Evolutionary conservation across 2,888 invertebrate species (phyloP), one percentile per base, ranked within the genome.

Genomic region (Cetonia aurata): DNA sequence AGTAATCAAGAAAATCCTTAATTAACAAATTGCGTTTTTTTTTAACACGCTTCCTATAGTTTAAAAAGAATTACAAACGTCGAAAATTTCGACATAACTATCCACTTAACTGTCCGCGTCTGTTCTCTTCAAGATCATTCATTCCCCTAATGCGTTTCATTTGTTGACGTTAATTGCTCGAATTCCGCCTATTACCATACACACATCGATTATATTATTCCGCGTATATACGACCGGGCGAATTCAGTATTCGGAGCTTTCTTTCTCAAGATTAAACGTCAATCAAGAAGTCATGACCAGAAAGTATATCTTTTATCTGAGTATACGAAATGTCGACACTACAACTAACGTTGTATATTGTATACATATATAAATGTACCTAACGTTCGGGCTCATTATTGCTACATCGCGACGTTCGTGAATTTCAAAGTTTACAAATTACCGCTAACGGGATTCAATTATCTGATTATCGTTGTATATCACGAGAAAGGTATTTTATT

Each of bases 261-360:
- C 44, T 44, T 44, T 44, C 44, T 44, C 13, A 44, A 44, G 6
- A 44, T 44, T 44, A 44, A 13, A 44, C 44, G 44, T 44, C 44
- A 44, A 44, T 44, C 44, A 44, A 44, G 44, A 44, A 44, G 10
- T 44, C 44, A 44, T 44, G 44, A 44, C 44, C 44, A 44, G 10
- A 25, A 25, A 25, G 25, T 25, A 25, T 25, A 25, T 25, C 25
- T 25, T 25, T 25, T 25, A 25, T 4, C 25, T 25, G n/a, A n/a
- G 4, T 25, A 25, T 25, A 25, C 1, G 25, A 25, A 25, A 25
- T 25, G 25, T 25, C 25, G 25, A 13, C 44, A 10, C 13, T 6
- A 13, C 44, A 1, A 44, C 6, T 44, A 44, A 44, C 44, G 44
- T 44, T 13, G 3, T 44, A 44, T n/a, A 1, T n/a, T 3, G 13